A percentile compares a stretch with the other conserved stretches of the same genome.
phyloP scores from a whole-genome alignment of 1,140 invertebrate genomes.

The Sarcophaga bullata region DNA sequence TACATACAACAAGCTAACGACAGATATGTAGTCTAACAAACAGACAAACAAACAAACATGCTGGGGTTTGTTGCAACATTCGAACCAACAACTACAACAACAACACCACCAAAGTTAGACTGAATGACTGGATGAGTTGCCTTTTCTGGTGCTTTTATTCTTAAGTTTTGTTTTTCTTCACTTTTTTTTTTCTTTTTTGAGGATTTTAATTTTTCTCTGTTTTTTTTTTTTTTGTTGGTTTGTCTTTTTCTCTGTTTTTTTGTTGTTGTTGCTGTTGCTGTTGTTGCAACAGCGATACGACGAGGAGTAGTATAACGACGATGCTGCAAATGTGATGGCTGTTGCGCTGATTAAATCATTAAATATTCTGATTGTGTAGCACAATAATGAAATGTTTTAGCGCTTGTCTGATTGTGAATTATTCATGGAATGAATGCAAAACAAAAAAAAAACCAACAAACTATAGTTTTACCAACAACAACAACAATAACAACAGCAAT shows the following conservation, averaged over 20 bases:
- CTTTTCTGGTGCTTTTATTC: too few relatives aligned
- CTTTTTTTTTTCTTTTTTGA: not conserved
- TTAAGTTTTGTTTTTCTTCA: not conserved
- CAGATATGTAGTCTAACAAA: too few relatives aligned
- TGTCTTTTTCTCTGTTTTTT: not conserved
- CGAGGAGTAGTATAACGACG: not conserved
- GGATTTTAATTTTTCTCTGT: not conserved
- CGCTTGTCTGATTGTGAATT: conserved; percentile 46
- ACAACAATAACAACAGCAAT: conserved; percentile 2
- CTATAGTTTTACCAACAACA: not conserved
- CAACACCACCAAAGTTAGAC: too few relatives aligned
- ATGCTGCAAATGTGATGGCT: conserved; percentile 38
- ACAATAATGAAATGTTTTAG: conserved; percentile 66
- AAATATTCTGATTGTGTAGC: conserved; percentile 66
- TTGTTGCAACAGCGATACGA: conserved; percentile 27
- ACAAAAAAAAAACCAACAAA: not conserved
- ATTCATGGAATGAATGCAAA: conserved; percentile 46
- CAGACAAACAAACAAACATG: too few relatives aligned
- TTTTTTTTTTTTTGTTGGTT: too few relatives aligned
- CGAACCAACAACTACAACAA: too few relatives aligned
- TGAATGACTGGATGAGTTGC: too few relatives aligned
- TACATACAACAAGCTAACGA: too few relatives aligned
- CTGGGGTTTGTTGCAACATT: too few relatives aligned
- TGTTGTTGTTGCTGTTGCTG: not conserved
- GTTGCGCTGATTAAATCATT: conserved; percentile 62